Base-by-base conservation (phyloP, 2,113 vertebrate species). In the Salvelinus fontinalis region DNA sequence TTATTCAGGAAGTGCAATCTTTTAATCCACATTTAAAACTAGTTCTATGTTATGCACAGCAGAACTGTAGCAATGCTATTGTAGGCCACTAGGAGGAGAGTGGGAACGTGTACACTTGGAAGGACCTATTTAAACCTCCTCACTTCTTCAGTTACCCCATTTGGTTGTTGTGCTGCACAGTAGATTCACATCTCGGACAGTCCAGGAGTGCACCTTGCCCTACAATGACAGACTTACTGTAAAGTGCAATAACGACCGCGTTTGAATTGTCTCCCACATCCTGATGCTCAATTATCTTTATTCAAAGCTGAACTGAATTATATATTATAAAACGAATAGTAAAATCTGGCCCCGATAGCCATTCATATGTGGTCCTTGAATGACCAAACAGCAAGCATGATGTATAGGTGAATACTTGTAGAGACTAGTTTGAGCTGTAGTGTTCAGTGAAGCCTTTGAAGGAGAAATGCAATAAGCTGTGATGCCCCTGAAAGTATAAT, bases 11-110 rank as follows among this genome's bases (percentile, higher is more conserved):
- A 75, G 83, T 89, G 86, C 80, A 81, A 82, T 85, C 77, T 76
- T 81, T 68, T 70, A 48, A 13, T 20, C 26, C 26, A 39, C 18
- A 9, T 77, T 84, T 14, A 54, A 54, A 54, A 54, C 12, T 16
- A 54, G 51, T 54, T 81, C 5, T 68, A 16, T 69, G 73, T 67
- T 88, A 79, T 84, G 79, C 83, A 82, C 80, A 87, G 88, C 86
- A 84, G 76, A 88, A 86, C 82, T 85, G 87, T 89, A 90, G 86
- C 87, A 81, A 76, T 26, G 75, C 82, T 86, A 83, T 83, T 73
- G 73, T 86, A 76, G 79, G 76, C 78, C 78, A 70, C 79, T 78
- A 66, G 1, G n/a, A 51, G 66, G 62, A 66, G 80, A 67, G 64
- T 39, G 31, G 67, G 29, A 20, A 34, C 67, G 18, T 57, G 54